Conservation (phyloP, 1,140 invertebrate genomes). For the Zaprionus camerounensis region DNA sequence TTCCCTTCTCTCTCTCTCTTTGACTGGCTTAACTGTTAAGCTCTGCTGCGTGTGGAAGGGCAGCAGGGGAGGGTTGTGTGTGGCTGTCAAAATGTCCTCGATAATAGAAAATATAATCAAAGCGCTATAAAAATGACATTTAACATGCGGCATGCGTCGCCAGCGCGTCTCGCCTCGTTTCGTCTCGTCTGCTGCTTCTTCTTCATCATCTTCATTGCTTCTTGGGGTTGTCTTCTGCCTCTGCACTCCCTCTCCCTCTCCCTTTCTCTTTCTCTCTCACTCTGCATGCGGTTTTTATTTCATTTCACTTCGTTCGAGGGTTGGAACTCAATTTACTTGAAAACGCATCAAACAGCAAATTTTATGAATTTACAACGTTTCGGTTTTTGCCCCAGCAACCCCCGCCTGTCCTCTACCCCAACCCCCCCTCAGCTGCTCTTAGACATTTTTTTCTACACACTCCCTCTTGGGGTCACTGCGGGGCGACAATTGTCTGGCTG, state of each 20-base stretch:
- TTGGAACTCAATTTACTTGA: slow-evolving; percentile 83
- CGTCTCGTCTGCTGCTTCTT: slow-evolving; percentile 2
- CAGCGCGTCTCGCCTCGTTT: slow-evolving; percentile 56
- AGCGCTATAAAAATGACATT: slow-evolving; percentile 82
- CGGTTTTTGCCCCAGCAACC: slow-evolving; percentile 50
- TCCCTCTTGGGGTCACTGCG: slow-evolving; percentile 63
- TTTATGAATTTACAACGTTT: slow-evolving; percentile 83
- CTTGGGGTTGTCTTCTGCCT: slow-evolving; percentile 11
- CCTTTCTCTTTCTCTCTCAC: not conserved
- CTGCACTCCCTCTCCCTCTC: not conserved
- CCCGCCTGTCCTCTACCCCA: slow-evolving; percentile 2
- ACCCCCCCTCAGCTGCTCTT: not conserved
- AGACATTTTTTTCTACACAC: slow-evolving; percentile 46
- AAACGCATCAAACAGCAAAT: slow-evolving; percentile 83
- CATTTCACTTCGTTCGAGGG: slow-evolving; percentile 78
- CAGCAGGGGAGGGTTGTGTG: slow-evolving; percentile 38
- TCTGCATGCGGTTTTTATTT: slow-evolving; percentile 74
- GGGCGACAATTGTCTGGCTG: slow-evolving; percentile 72
- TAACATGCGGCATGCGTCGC: slow-evolving; percentile 79
- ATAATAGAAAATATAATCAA: slow-evolving; percentile 83
- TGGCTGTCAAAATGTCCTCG: slow-evolving; percentile 67
- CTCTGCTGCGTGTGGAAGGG: slow-evolving; percentile 41
- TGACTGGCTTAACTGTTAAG: slow-evolving; percentile 63
- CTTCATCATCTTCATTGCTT: not conserved
- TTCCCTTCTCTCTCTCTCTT: not conserved